phyloP scores from a whole-genome alignment of 2,888 invertebrate species.

The Glomeris marginata region DNA sequence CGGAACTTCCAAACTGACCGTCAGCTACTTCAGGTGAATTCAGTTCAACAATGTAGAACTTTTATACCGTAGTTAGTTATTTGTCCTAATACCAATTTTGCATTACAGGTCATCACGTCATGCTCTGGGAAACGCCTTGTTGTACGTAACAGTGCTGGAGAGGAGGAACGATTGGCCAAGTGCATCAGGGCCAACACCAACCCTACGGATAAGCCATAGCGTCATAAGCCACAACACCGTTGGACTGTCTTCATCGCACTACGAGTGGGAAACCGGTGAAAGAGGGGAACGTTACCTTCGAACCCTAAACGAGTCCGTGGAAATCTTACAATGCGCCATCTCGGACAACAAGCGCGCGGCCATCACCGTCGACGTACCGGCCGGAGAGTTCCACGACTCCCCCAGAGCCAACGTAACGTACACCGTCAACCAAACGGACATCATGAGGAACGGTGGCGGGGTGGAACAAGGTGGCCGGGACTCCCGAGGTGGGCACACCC shows the following conservation, averaged over 20 bases:
- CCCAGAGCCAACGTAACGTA: slow-evolving; percentile 82
- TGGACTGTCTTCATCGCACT: slow-evolving; percentile 69
- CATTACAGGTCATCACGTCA: too few relatives aligned
- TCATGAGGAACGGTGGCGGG: slow-evolving; percentile 79
- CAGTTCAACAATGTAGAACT: too few relatives aligned
- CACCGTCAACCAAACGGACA: slow-evolving; percentile 67
- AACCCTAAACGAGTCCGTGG: slow-evolving; percentile 73
- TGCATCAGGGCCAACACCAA: slow-evolving; percentile 3
- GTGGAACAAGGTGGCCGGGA: slow-evolving; percentile 80
- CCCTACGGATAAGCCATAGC: slow-evolving; percentile 3
- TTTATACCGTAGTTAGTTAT: too few relatives aligned
- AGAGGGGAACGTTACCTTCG: slow-evolving; percentile 69
- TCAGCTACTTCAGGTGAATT: not conserved
- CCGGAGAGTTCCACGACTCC: slow-evolving; percentile 63
- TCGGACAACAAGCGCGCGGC: slow-evolving; percentile 67
- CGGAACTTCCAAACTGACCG: not conserved
- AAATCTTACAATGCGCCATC: slow-evolving; percentile 62
- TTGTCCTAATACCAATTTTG: too few relatives aligned
- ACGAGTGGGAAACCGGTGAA: slow-evolving; percentile 55
- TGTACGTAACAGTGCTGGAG: too few relatives aligned
- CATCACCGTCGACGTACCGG: slow-evolving; percentile 63
- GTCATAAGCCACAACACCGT: slow-evolving; percentile 39
- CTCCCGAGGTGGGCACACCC: slow-evolving; percentile 85
- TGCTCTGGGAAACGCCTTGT: too few relatives aligned
- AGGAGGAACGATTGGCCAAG: too few relatives aligned